These are phyloP conservation scores for Nowickia ferox DNA, from an alignment of 2,888 invertebrate species.

Conservation along the genomic window DNA sequence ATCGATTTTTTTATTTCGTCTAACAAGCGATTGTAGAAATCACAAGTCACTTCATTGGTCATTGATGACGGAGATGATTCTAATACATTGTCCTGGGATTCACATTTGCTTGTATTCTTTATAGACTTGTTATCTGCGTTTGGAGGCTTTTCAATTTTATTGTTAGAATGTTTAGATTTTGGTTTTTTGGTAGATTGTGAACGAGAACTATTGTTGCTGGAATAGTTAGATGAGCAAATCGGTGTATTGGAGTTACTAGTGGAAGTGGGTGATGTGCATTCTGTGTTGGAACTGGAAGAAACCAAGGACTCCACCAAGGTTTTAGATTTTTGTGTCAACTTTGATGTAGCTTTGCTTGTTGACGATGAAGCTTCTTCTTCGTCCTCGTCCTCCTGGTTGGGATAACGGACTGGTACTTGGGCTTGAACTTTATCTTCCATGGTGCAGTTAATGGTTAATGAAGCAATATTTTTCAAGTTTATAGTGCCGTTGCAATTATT, in stretches of 20 bases:
- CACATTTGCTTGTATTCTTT: conserved; percentile 44
- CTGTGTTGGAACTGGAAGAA: conserved; percentile 57
- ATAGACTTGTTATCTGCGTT: conserved; percentile 57
- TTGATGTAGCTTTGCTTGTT: conserved; percentile 29
- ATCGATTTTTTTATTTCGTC: conserved; percentile 81
- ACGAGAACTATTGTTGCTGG: conserved; percentile 79
- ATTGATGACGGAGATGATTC: conserved; percentile 73
- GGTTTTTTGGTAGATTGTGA: conserved; percentile 79
- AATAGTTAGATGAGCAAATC: conserved; percentile 75
- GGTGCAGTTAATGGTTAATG: conserved; percentile 82
- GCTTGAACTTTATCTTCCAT: conserved; percentile 79
- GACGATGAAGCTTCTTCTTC: conserved; percentile 46
- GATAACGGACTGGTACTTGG: conserved; percentile 74
- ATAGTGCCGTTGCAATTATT: conserved; percentile 83
- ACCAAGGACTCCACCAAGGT: conserved; percentile 54
- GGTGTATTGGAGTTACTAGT: conserved; percentile 75
- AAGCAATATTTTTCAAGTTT: conserved; percentile 82
- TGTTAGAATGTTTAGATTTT: conserved; percentile 75
- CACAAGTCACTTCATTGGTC: conserved; percentile 80
- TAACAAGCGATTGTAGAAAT: conserved; percentile 82
- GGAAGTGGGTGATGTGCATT: conserved; percentile 70
- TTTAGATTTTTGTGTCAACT: conserved; percentile 47
- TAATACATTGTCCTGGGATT: conserved; percentile 53
- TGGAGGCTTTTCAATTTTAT: conserved; percentile 45
- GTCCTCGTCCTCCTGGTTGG: conserved; percentile 55